Evolutionary conservation across 2,113 vertebrate species (phyloP).

Genomic region (Gymnorhina tibicen): DNA sequence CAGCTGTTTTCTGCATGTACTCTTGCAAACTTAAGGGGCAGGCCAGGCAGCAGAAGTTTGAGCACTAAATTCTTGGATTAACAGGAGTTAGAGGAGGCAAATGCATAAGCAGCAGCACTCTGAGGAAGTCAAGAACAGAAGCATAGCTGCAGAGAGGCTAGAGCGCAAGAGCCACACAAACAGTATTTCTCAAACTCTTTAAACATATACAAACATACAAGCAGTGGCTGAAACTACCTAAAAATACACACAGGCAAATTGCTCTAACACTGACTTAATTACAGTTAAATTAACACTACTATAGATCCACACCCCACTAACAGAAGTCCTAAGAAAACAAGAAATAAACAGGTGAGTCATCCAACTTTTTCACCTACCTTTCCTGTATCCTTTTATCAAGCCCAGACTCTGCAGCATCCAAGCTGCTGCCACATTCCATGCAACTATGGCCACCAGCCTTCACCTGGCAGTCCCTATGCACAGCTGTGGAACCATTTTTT

Average conservation of each 20-base stretch:
- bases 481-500: neutral
- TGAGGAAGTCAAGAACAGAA: neutral
- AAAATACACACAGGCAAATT: neutral
- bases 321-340: neutral
- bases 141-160: neutral
- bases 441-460: neutral
- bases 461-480: neutral
- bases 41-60: neutral
- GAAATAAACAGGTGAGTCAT: neutral
- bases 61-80: neutral
- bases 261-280: neutral
- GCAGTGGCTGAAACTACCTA: neutral
- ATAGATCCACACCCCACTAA: neutral
- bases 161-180: neutral
- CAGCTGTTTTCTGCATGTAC: neutral
- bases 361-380: neutral
- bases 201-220: neutral
- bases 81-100: neutral
- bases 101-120: neutral
- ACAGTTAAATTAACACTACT: neutral
- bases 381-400: neutral
- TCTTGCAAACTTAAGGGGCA: neutral
- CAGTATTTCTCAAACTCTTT: neutral
- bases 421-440: neutral
- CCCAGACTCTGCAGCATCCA: neutral